A percentile compares a stretch with the other conserved stretches of the same genome.
These are phyloP conservation scores for Ciona savignyi DNA, from an alignment of 23 tunicate genomes.

Conservation along the genomic window DNA sequence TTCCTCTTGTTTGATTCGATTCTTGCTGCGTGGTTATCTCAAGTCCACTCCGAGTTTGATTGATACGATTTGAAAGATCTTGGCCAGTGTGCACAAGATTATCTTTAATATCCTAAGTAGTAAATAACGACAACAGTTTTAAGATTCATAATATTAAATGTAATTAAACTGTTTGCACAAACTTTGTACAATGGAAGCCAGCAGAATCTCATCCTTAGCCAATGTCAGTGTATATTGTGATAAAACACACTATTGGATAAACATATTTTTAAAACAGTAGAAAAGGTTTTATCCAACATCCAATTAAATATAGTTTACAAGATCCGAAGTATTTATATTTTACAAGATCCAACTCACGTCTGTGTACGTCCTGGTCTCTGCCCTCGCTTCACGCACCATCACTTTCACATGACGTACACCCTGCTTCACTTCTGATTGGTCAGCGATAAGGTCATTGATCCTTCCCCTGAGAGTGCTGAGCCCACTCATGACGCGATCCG, in stretches of 20 bases:
- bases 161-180: too few species aligned
- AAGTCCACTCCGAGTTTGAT: constrained; percentile 46
- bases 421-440: constrained; percentile 74
- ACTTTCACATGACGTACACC: constrained; percentile 55
- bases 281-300: too few species aligned
- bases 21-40: constrained; percentile 42
- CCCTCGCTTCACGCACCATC: constrained; percentile 46
- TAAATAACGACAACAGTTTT: too few species aligned
- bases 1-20: constrained; percentile 61
- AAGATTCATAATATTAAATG: too few species aligned
- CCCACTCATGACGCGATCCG: constrained; percentile 45
- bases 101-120: constrained; percentile 73
- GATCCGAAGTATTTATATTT: neutral
- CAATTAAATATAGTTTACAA: too few species aligned
- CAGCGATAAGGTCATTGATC: constrained; percentile 55
- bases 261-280: too few species aligned
- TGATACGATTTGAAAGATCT: constrained; percentile 27
- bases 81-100: constrained; percentile 30
- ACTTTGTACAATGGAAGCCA: too few species aligned
- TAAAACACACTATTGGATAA: too few species aligned
- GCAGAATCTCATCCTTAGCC: too few species aligned
- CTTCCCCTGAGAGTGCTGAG: constrained; percentile 31
- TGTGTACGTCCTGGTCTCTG: constrained; percentile 30
- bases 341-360: constrained; percentile 10
- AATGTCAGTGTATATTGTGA: too few species aligned